Evolutionary conservation across 2,113 vertebrate species (phyloP).

Genomic region (Myanophis thanlyinensis): DNA sequence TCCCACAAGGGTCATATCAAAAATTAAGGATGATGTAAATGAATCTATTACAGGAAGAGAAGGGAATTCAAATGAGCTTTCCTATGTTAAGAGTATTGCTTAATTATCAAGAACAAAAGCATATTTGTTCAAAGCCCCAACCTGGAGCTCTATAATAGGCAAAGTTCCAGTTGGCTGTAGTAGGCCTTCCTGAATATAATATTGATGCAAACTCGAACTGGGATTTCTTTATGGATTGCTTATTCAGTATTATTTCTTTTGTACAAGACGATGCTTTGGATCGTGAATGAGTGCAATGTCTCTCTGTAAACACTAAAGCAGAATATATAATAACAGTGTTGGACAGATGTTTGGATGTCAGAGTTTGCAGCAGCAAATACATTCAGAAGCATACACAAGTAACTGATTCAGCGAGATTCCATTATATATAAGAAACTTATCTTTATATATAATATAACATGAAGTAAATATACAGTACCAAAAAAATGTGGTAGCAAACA

Average conservation of each 20-base stretch:
- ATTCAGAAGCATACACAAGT: too few species aligned
- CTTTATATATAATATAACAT: too few species aligned
- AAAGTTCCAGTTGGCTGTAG: conserved; percentile 26
- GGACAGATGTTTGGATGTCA: too few species aligned
- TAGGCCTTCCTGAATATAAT: conserved; percentile 1
- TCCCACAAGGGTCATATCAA: background rate
- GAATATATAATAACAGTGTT: background rate
- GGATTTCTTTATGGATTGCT: conserved; percentile 17
- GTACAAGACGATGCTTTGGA: background rate
- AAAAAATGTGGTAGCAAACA: too few species aligned
- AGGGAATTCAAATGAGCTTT: conserved; percentile 23
- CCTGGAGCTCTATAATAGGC: conserved; percentile 24
- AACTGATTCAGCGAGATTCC: too few species aligned
- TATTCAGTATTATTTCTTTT: background rate
- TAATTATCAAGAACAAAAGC: conserved; percentile 1
- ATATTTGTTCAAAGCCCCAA: conserved; percentile 21
- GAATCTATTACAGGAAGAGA: background rate
- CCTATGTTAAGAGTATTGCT: conserved; percentile 15
- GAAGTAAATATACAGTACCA: too few species aligned
- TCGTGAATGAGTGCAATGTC: background rate
- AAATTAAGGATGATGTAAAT: background rate
- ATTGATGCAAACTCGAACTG: conserved; percentile 20
- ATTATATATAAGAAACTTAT: too few species aligned
- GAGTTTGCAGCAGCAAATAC: too few species aligned
- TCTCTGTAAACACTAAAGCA: background rate